Evolutionary conservation across 1,140 invertebrate species (phyloP).

Genomic region (Trichoplusia ni): DNA sequence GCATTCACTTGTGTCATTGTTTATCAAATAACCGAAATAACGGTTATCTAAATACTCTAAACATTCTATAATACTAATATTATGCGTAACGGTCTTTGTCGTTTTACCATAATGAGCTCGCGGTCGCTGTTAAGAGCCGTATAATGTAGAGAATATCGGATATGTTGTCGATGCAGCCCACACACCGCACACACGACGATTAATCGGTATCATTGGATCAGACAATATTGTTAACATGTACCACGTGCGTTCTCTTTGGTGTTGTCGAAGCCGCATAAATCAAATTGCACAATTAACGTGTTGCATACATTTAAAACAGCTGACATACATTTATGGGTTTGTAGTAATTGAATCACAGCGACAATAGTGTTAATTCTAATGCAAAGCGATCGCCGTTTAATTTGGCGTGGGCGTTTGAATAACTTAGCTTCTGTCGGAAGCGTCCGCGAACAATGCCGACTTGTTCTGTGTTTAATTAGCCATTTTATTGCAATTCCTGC

Average conservation of each 20-base stretch:
- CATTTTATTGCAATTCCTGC: conserved; percentile 19
- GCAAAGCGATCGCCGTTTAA: conserved; percentile 61
- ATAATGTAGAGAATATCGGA: conserved; percentile 34
- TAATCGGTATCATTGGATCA: conserved; percentile 33
- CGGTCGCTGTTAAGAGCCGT: conserved; percentile 15
- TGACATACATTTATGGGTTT: conserved; percentile 32
- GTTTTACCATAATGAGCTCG: conserved; percentile 36
- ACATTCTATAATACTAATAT: conserved; percentile 38
- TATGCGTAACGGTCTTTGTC: conserved; percentile 49
- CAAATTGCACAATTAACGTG: conserved; percentile 51
- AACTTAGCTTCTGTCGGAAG: conserved; percentile 61
- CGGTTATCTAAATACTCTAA: conserved; percentile 36
- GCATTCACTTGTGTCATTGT: conserved; percentile 36
- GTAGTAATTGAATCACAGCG: conserved; percentile 31
- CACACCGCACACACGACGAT: conserved; percentile 37
- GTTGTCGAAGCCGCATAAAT: conserved; percentile 48
- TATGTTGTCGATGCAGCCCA: conserved; percentile 38
- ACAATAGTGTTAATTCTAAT: conserved; percentile 46
- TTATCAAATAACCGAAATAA: conserved; percentile 33
- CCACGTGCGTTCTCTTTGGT: conserved; percentile 29
- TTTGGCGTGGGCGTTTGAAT: conserved; percentile 58
- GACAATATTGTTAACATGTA: conserved; percentile 27
- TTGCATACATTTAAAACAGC: conserved; percentile 34
- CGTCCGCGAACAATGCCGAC: conserved; percentile 33
- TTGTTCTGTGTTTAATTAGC: conserved; percentile 24